A percentile compares a stretch with the other conserved stretches of the same genome.
Evolutionary conservation across 1,140 invertebrate species (phyloP).

Genomic region (Chymomyza costata): DNA sequence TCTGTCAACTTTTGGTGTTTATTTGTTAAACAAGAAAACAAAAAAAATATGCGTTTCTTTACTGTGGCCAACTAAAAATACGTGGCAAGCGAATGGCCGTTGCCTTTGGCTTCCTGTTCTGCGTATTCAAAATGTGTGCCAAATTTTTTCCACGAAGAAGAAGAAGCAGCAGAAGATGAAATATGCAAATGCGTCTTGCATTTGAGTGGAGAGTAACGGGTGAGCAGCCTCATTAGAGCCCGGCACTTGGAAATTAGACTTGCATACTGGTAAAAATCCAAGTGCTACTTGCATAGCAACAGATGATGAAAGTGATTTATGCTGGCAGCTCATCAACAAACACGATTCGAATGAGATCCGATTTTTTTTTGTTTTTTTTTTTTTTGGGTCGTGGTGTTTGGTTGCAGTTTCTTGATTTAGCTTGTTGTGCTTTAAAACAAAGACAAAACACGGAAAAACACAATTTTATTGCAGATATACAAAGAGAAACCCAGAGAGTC

Average conservation of each 20-base stretch:
- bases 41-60: too few species aligned
- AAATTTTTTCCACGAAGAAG: constrained; percentile 45
- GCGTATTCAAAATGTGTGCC: constrained; percentile 49
- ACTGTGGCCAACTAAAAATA: constrained; percentile 49
- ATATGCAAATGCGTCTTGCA: constrained; percentile 41
- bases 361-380: too few species aligned
- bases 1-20: constrained; percentile 48
- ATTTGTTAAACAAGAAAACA: constrained; percentile 32
- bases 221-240: constrained; percentile 41
- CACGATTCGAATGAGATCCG: too few species aligned
- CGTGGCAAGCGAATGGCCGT: constrained; percentile 16
- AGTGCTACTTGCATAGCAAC: constrained; percentile 24
- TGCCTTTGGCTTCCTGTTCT: constrained; percentile 50
- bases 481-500: too few species aligned
- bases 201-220: constrained; percentile 25
- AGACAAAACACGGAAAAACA: too few species aligned
- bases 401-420: too few species aligned
- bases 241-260: constrained; percentile 44
- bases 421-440: too few species aligned
- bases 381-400: too few species aligned
- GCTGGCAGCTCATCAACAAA: constrained; percentile 24
- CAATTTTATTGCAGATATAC: too few species aligned
- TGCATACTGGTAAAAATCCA: constrained; percentile 13
- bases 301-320: constrained; percentile 66
- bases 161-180: too few species aligned